phyloP scores from a whole-genome alignment of 2,797 vertebrate genomes.

The Benthosema pterotum region DNA sequence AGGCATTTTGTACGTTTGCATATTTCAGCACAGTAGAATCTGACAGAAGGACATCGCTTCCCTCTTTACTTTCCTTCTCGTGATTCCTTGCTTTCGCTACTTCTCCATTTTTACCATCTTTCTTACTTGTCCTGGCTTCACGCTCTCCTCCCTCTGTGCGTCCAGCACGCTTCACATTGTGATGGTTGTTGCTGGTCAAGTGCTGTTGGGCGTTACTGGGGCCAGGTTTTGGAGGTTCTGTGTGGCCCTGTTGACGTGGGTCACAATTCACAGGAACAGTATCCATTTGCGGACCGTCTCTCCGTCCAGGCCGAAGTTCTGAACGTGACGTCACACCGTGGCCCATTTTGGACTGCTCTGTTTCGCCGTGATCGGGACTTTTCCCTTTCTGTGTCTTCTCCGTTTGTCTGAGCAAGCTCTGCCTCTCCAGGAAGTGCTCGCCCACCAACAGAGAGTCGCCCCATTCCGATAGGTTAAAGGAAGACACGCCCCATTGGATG shows the following conservation, averaged over 20 bases:
- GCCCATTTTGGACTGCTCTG: constrained; percentile 6
- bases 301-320: constrained; percentile 9
- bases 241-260: not conserved
- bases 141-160: not conserved
- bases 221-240: constrained; percentile 17
- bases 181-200: constrained; percentile 6
- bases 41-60: constrained; percentile 9
- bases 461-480: constrained; percentile 85
- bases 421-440: constrained; percentile 78
- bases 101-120: constrained; percentile 5
- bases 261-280: not conserved
- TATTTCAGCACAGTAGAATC: constrained; percentile 29
- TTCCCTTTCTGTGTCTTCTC: constrained; percentile 31
- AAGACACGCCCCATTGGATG: constrained; percentile 78
- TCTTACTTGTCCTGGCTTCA: not conserved
- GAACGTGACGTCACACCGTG: not conserved
- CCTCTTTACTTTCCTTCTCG: not conserved
- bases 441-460: constrained; percentile 82
- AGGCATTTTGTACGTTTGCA: constrained; percentile 34
- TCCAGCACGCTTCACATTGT: not conserved
- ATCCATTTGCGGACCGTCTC: not conserved
- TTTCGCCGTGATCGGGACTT: not conserved
- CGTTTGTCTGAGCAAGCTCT: constrained; percentile 39
- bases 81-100: not conserved
- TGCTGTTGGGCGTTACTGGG: constrained; percentile 13